Conservation (phyloP, 2,888 invertebrate species). For the Cartodere bifasciata region DNA sequence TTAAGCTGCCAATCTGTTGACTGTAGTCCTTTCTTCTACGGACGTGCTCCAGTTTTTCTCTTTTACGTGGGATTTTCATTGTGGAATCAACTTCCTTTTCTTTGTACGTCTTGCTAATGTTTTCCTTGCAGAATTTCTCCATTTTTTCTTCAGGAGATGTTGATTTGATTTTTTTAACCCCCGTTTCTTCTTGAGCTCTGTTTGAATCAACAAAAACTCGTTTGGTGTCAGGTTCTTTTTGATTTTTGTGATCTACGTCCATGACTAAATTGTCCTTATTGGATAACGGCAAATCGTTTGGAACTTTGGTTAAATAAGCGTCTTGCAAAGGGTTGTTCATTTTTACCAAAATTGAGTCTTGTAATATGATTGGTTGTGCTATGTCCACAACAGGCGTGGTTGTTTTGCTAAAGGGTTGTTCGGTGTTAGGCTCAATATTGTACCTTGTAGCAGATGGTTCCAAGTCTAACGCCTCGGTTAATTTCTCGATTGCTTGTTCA, state of each 20-base stretch:
- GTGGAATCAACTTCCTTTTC: slow-evolving; percentile 35
- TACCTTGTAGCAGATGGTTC: slow-evolving; percentile 28
- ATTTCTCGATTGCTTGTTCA: slow-evolving; percentile 30
- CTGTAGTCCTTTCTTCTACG: slow-evolving; percentile 31
- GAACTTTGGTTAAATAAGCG: too few species aligned
- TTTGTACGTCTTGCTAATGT: slow-evolving; percentile 29
- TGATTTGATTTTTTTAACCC: slow-evolving; percentile 26
- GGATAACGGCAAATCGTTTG: too few species aligned
- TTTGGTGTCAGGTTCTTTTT: slow-evolving; percentile 17
- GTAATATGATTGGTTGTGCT: slow-evolving; percentile 7
- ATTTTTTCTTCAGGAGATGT: slow-evolving; percentile 24
- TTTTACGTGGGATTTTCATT: slow-evolving; percentile 38
- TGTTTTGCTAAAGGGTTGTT: slow-evolving; percentile 27
- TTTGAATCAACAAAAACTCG: slow-evolving; percentile 29
- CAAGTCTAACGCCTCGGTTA: slow-evolving; percentile 26
- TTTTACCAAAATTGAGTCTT: too few species aligned
- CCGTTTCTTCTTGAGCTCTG: slow-evolving; percentile 26
- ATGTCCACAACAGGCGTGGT: slow-evolving; percentile 10
- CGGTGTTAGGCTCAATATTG: slow-evolving; percentile 30
- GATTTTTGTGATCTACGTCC: slow-evolving; percentile 14
- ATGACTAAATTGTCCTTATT: too few species aligned
- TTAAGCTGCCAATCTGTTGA: slow-evolving; percentile 33
- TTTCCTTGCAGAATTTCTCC: slow-evolving; percentile 32
- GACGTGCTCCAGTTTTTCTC: slow-evolving; percentile 38
- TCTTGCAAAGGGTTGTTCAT: slow-evolving; percentile 2